These are phyloP conservation scores for Monarcha castaneiventris DNA, from an alignment of 2,113 vertebrate genomes.

Conservation along the genomic window DNA sequence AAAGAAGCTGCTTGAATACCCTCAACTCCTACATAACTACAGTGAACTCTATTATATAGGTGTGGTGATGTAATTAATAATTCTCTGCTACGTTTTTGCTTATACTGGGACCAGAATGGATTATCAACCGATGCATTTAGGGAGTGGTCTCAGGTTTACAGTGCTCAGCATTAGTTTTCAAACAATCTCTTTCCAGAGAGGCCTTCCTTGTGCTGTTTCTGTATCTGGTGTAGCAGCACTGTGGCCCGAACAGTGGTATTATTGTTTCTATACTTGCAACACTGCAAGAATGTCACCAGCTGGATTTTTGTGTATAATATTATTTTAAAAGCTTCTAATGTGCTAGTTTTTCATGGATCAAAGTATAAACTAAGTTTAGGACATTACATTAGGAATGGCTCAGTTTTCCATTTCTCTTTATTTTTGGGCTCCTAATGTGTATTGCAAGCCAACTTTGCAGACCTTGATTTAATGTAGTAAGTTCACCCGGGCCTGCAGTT, in stretches of 20 bases:
- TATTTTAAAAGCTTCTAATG: neutral
- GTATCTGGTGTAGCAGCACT: neutral
- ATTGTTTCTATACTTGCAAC: neutral
- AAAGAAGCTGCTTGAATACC: conserved; percentile 70
- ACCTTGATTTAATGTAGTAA: neutral
- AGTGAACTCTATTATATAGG: conserved; percentile 55
- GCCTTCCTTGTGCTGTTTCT: neutral
- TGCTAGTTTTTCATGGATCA: neutral
- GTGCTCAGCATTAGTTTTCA: neutral
- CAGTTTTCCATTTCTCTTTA: neutral
- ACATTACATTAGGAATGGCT: neutral
- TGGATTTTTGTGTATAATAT: neutral
- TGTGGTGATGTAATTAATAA: conserved; percentile 68
- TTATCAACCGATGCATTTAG: neutral
- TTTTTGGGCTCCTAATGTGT: neutral
- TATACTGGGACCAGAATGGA: conserved; percentile 1
- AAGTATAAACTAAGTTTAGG: conserved; percentile 4
- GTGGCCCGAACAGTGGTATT: neutral
- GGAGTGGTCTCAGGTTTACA: neutral
- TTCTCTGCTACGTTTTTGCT: conserved; percentile 61
- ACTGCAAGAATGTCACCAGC: neutral
- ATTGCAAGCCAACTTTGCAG: neutral
- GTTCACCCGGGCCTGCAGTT: neutral
- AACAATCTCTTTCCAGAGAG: neutral
- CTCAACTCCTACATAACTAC: conserved; percentile 68